Evolutionary conservation across 2,888 invertebrate genomes (phyloP), one percentile per base, ranked within the genome.

Genomic region (Biston betularia): DNA sequence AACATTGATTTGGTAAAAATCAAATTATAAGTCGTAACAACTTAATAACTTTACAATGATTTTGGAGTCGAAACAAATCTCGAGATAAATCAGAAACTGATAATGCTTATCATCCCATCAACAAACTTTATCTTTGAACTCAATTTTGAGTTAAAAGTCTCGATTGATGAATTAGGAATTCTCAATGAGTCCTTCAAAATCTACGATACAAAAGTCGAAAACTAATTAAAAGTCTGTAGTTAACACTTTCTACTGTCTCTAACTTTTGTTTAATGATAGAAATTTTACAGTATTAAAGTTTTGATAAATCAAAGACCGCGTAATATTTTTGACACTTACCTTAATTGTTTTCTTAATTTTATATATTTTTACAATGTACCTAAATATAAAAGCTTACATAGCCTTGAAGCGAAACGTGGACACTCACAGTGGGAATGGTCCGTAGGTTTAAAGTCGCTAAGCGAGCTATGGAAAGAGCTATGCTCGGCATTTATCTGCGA

Each of bases 221-320:
- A 55, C 63, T 65, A 59, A 65, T 65, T 59, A 55, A 44, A 59
- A 65, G 55, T 61, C 24, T 57, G 5, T 71, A 76, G 52, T 75
- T 63, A 65, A 10, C 24, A 70, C 62, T 68, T 15, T 65, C 44
- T 12, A 66, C 63, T 46, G 58, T 64, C 33, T 53, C 34, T 11
- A 46, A 57, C 50, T 45, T 57, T 46, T n/a, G 24, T 45, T 12
- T 15, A 14, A 14, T 57, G 33, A n/a, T n/a, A 14, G 10, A 11
- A 42, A 15, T 50, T 44, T 33, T 6, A 6, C 45, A 56, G 50
- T 44, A 50, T 48, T 8, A 6, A 38, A 15, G 10, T 15, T 11
- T 33, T 34, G 12, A 15, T 14, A n/a, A 38, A 38, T 35, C 38
- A 49, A 11, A n/a, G 46, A 33, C n/a, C 42, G 12, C 5, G 8